Percentiles rank a stretch among this genome's conserved stretches.
phyloP scores from a whole-genome alignment of 23 tunicate species.

The Ascidia mentula region DNA sequence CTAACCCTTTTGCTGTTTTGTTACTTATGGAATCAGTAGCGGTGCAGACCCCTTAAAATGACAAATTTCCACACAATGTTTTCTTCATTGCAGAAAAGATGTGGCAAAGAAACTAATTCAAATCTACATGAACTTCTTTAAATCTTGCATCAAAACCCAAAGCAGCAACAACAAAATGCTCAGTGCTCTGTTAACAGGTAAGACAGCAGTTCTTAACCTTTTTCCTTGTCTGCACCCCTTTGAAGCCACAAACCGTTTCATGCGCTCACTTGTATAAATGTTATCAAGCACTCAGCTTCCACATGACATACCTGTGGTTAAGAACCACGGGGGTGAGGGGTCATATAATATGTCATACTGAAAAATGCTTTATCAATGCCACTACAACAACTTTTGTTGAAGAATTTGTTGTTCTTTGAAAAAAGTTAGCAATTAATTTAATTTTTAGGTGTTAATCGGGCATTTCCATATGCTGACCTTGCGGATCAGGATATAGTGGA shows the following conservation, averaged over 20 bases:
- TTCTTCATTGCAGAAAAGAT: conserved; percentile 53
- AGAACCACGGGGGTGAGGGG: no score
- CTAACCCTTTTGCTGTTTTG: no score
- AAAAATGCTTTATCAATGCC: no score
- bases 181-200: conserved; percentile 83
- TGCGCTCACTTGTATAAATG: no score
- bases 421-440: not conserved
- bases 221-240: no score
- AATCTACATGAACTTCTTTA: conserved; percentile 84
- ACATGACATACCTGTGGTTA: no score
- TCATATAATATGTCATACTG: no score
- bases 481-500: conserved; percentile 36
- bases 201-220: not conserved
- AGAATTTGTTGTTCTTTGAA: not conserved
- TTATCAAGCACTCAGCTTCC: no score
- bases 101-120: conserved; percentile 59
- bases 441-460: conserved; percentile 69
- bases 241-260: no score
- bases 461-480: conserved; percentile 70
- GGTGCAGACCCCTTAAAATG: no score
- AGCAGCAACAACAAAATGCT: conserved; percentile 57
- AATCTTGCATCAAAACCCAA: conserved; percentile 53
- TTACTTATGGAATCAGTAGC: no score
- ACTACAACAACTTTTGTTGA: not conserved
- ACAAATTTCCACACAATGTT: not conserved